Evolutionary conservation across 1,140 invertebrate species (phyloP).

Genomic region (Drosophila navojoa): DNA sequence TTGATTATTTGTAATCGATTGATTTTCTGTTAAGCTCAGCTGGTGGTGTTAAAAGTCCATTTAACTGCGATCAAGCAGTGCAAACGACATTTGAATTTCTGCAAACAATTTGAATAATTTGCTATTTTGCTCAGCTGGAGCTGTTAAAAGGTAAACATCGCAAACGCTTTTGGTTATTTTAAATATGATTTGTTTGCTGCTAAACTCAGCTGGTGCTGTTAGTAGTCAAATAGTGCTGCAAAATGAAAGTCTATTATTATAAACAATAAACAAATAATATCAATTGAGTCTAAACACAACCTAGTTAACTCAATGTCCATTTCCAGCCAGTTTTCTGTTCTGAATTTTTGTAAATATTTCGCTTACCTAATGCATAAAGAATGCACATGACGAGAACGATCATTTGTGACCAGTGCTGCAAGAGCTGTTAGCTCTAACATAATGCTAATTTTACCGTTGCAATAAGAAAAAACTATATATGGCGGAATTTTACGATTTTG

Average conservation of each 20-base stretch:
- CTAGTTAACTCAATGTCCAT: conserved; percentile 6
- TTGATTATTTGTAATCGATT: neutral
- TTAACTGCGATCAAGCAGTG: too few relatives aligned
- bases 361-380: neutral
- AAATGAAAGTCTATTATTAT: neutral
- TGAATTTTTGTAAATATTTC: neutral
- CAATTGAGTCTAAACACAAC: neutral
- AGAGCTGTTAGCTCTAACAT: neutral
- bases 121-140: neutral
- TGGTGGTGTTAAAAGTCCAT: neutral
- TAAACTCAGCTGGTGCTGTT: conserved; percentile 7
- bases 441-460: neutral
- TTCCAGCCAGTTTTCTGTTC: neutral
- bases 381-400: neutral
- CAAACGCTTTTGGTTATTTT: neutral
- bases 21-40: neutral
- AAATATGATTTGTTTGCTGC: neutral
- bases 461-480: neutral
- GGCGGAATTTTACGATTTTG: neutral
- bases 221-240: neutral
- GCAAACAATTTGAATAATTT: neutral
- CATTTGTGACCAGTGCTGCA: neutral
- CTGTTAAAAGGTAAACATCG: neutral
- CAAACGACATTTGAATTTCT: neutral
- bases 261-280: conserved; percentile 9